Evolutionary conservation across 2,113 vertebrate species (phyloP).

Genomic region (Myocastor coypus): DNA sequence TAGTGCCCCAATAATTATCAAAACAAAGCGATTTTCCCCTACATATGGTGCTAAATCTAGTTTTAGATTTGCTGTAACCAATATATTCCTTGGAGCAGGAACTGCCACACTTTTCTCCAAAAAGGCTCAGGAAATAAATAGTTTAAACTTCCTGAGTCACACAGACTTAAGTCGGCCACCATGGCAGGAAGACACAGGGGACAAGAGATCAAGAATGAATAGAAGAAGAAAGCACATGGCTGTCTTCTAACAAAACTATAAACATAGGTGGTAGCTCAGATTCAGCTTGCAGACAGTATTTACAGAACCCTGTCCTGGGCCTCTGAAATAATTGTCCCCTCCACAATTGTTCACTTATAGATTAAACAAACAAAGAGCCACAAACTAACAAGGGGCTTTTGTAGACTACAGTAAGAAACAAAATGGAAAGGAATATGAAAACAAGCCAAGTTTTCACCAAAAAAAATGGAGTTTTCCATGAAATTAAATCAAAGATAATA

Average conservation of each 20-base stretch:
- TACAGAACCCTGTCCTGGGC: background rate
- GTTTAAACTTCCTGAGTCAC: background rate
- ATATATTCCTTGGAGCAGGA: background rate
- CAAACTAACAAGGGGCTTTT: background rate
- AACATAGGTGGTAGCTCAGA: background rate
- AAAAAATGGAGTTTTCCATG: conserved; percentile 37
- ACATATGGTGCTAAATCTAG: background rate
- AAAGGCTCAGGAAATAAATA: background rate
- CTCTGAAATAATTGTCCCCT: background rate
- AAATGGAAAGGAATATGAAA: background rate
- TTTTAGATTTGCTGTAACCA: conserved; percentile 11
- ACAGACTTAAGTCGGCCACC: background rate
- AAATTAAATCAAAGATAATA: conserved; percentile 21
- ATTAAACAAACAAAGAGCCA: background rate
- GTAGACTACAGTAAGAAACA: background rate
- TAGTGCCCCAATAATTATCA: background rate
- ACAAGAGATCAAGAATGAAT: background rate
- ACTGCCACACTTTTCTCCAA: background rate
- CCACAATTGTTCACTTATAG: background rate
- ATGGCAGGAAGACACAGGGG: background rate
- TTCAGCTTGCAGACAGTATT: background rate
- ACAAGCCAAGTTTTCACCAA: background rate
- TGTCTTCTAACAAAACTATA: background rate
- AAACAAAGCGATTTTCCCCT: background rate
- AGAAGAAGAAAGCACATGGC: background rate